A percentile compares a stretch with the other conserved stretches of the same genome.
Conservation (phyloP, 2,113 vertebrate species). For the Octodon degus region DNA sequence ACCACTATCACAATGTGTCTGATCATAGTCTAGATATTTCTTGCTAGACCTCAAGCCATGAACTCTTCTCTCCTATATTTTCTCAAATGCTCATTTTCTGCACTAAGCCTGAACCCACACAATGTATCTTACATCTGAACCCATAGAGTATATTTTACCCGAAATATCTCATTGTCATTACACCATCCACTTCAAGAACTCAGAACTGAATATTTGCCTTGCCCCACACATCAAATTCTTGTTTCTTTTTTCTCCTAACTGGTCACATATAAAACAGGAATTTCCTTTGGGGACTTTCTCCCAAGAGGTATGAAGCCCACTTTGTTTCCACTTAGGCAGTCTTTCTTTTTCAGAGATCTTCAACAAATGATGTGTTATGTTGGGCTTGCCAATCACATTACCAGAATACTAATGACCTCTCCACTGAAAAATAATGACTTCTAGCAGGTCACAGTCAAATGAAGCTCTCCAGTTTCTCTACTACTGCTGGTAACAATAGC, state of each 20-base stretch:
- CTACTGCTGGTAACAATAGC: neutral
- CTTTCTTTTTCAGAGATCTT: slow-evolving; percentile 25
- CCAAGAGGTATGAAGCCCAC: neutral
- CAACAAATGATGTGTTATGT: neutral
- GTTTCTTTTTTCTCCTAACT: slow-evolving; percentile 26
- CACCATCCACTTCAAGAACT: neutral
- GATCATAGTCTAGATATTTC: neutral
- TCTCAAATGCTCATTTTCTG: neutral
- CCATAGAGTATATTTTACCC: neutral
- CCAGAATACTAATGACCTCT: neutral
- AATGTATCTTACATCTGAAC: neutral
- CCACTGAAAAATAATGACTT: slow-evolving; percentile 42
- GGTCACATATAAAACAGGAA: neutral
- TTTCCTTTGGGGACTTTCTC: neutral
- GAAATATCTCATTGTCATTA: neutral
- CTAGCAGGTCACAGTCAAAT: neutral
- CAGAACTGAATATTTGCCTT: neutral
- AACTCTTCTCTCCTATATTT: neutral
- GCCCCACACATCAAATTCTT: neutral
- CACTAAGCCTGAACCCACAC: neutral
- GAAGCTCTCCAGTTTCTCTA: neutral
- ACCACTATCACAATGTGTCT: neutral
- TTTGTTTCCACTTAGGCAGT: neutral
- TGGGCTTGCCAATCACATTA: neutral
- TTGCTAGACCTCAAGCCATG: neutral